Percentiles rank a stretch among this genome's conserved stretches.
These are phyloP conservation scores for Lamellibrachia satsuma DNA, from an alignment of 2,888 invertebrate species.

Conservation along the genomic window DNA sequence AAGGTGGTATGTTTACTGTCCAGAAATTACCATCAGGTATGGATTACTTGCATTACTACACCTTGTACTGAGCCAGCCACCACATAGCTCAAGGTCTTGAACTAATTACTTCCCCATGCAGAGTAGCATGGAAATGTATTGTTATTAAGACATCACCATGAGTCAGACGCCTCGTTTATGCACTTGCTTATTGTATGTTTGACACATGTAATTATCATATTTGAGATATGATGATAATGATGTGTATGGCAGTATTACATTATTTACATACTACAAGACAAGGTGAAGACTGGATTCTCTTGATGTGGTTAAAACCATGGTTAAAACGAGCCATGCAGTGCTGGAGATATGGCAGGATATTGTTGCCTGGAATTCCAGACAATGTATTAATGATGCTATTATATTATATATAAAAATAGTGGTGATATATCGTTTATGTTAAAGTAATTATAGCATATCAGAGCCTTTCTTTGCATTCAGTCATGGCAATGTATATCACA, in stretches of 20 bases:
- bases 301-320: background rate
- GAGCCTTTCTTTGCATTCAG: background rate
- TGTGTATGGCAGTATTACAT: background rate
- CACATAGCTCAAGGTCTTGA: background rate
- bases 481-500: background rate
- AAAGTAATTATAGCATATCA: background rate
- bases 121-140: background rate
- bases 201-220: background rate
- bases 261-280: background rate
- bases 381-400: background rate
- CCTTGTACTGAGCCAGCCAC: background rate
- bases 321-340: background rate
- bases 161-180: background rate
- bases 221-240: background rate
- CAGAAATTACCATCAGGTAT: background rate
- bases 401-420: background rate
- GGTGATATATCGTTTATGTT: background rate
- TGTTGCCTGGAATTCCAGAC: background rate
- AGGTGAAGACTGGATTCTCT: background rate
- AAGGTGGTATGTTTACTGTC: background rate
- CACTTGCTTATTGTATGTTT: constrained; percentile 17
- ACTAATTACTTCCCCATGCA: background rate
- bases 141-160: background rate
- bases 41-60: background rate
- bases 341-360: background rate